Percentiles rank a stretch among this genome's conserved stretches.
Conservation (phyloP, 2,797 vertebrate species). For the Aulostomus chinensis region DNA sequence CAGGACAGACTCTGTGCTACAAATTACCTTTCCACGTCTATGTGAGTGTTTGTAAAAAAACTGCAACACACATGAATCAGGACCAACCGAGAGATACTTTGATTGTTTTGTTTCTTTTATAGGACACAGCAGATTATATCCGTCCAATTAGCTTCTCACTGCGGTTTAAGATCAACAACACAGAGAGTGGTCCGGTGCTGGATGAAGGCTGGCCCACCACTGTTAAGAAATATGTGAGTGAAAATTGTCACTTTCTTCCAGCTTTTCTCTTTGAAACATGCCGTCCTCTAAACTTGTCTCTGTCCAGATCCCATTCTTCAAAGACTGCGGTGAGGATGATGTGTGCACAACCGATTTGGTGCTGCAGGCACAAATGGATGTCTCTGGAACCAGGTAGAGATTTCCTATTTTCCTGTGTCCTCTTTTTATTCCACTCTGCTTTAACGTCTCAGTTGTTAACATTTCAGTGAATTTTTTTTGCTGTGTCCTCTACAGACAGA, state of each 20-base stretch:
- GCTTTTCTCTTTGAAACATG: background rate
- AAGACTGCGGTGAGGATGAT: slow-evolving; percentile 94
- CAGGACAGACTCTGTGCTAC: slow-evolving; percentile 81
- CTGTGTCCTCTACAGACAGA: slow-evolving; percentile 77
- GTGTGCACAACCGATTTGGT: slow-evolving; percentile 89
- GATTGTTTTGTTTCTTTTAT: slow-evolving; percentile 15
- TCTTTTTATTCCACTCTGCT: background rate
- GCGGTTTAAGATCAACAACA: slow-evolving; percentile 83
- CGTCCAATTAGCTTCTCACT: slow-evolving; percentile 89
- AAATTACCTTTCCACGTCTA: slow-evolving; percentile 88
- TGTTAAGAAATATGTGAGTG: slow-evolving; percentile 83
- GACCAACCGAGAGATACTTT: too few species aligned
- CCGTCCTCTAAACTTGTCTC: background rate
- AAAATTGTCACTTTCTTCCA: background rate
- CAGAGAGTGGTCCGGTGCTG: slow-evolving; percentile 84
- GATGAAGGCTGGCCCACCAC: slow-evolving; percentile 85
- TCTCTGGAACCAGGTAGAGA: slow-evolving; percentile 85
- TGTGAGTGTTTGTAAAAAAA: slow-evolving; percentile 76
- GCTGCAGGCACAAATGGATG: slow-evolving; percentile 86
- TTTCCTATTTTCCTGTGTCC: background rate
- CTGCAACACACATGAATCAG: too few species aligned
- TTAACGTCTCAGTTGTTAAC: background rate
- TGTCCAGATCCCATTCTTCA: slow-evolving; percentile 91
- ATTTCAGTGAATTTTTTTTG: slow-evolving; percentile 9
- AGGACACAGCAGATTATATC: slow-evolving; percentile 95